A percentile compares a stretch with the other conserved stretches of the same genome.
phyloP scores from a whole-genome alignment of 2,888 invertebrate species.

The Nemurella pictetii region DNA sequence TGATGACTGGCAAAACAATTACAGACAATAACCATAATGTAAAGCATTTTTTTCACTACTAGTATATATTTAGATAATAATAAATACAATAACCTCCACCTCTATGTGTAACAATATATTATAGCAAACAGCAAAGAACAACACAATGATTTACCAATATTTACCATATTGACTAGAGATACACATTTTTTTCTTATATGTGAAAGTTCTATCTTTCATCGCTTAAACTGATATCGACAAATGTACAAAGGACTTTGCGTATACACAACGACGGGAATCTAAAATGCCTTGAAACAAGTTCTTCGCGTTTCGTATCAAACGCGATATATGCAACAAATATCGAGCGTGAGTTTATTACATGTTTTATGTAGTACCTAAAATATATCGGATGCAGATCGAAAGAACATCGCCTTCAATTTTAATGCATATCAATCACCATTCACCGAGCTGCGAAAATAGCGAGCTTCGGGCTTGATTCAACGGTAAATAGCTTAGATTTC shows the following conservation, averaged over 20 bases:
- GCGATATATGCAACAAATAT: not conserved
- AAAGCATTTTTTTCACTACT: not conserved
- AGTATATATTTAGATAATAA: not conserved
- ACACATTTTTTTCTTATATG: not conserved
- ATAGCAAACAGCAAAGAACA: not conserved
- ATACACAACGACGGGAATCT: not conserved
- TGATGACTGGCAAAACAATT: not conserved
- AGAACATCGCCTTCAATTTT: not conserved
- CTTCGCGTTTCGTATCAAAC: not conserved
- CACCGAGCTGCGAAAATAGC: not conserved
- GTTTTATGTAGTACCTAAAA: not conserved
- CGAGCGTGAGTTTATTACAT: not conserved
- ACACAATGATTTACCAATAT: not conserved
- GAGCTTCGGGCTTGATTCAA: not conserved
- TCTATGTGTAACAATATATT: not conserved
- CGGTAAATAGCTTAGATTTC: not conserved
- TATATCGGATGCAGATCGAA: too few species aligned
- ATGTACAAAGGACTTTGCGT: not conserved
- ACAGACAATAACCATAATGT: not conserved
- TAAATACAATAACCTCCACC: not conserved
- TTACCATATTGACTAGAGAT: not conserved
- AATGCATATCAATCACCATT: not conserved
- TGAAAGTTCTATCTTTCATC: not conserved
- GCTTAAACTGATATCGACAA: not conserved
- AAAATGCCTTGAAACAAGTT: not conserved